Base-by-base conservation (phyloP, 2,888 invertebrate species). In the Chymomyza caudatula region DNA sequence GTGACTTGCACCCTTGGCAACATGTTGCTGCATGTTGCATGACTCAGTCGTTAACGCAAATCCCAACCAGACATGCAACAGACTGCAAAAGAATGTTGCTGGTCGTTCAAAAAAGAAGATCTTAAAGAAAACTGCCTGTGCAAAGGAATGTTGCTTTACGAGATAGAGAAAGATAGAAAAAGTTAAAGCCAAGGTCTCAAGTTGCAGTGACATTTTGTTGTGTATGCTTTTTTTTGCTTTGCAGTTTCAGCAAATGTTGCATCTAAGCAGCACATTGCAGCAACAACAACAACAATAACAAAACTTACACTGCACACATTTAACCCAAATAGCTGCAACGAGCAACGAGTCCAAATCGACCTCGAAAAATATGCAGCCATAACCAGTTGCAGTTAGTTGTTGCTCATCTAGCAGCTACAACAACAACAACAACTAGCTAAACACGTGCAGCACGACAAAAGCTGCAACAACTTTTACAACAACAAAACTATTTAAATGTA, bases 41-140 rank as follows among this genome's bases (percentile, higher is more conserved):
- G 19, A 55, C 17, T 37, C 29, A 37, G 29, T 37, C 2, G 52
- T 25, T n/a, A 29, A 54, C 3, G 23, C 25, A 29, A 22, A 54
- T 25, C 37, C 22, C 20, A 78, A 78, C 78, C 76, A 79, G 85
- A 84, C 78, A 74, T 76, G 66, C 73, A 49, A 59, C 78, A 84
- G 78, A 78, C 78, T 75, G n/a, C 43, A 15, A 57, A 75, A 73
- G 64, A 76, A 76, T 76, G 73, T 49, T 76, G 73, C 64, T 47
- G 66, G 49, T 37, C 29, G 11, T 37, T 8, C 8, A 25, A 29
- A 43, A 49, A 57, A 22, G 22, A 42, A 17, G n/a, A n/a, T n/a
- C n/a, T n/a, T n/a, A 25, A 2, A 4, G 37, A 44, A 17, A 53
- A 20, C 42, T 56, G 23, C 20, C 15, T 58, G 15, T 29, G 29